phyloP scores from a whole-genome alignment of 2,113 vertebrate genomes.

The Tupaia chinensis region DNA sequence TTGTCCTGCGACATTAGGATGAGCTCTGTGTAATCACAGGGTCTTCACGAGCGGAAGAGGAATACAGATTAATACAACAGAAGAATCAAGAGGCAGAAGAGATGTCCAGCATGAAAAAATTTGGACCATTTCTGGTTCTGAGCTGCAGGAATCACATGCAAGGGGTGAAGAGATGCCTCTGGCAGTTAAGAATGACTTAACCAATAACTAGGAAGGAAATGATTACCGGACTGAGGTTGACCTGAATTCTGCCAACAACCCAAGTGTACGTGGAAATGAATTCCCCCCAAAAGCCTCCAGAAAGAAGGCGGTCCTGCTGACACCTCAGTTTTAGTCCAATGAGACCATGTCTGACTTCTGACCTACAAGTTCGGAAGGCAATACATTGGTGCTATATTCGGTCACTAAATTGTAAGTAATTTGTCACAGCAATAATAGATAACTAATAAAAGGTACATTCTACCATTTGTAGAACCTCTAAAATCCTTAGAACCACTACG shows the following conservation, averaged over 20 bases:
- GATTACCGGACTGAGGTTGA: too few relatives aligned
- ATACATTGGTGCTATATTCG: background rate
- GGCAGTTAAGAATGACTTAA: background rate
- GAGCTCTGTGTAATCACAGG: background rate
- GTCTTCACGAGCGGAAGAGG: background rate
- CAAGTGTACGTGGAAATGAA: background rate
- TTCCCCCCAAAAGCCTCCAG: background rate
- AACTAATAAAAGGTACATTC: background rate
- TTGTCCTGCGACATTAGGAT: background rate
- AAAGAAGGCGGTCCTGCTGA: background rate
- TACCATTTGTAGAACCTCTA: background rate
- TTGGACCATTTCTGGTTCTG: background rate
- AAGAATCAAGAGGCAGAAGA: background rate
- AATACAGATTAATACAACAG: background rate
- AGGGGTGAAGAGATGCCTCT: background rate
- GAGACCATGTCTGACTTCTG: background rate
- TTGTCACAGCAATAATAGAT: background rate
- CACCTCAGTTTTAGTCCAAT: background rate
- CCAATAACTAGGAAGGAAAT: background rate
- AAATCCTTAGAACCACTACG: background rate
- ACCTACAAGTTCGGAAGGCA: background rate
- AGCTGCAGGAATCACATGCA: background rate
- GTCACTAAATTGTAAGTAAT: background rate
- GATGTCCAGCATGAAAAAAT: background rate
- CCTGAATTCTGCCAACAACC: background rate